These are phyloP conservation scores for Drosophila setifemur DNA, from an alignment of 1,140 invertebrate genomes.

Conservation along the genomic window DNA sequence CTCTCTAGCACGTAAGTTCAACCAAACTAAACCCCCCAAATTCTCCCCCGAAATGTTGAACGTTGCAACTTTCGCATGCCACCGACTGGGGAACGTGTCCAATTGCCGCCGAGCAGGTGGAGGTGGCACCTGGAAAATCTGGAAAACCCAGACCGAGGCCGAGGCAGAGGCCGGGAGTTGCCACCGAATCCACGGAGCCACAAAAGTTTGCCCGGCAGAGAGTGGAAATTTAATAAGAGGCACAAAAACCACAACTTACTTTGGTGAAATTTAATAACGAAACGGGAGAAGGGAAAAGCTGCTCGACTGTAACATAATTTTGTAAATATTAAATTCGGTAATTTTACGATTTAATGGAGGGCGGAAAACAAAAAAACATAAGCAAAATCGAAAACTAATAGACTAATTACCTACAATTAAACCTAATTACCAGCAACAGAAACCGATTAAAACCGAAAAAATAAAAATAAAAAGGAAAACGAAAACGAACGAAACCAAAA, in stretches of 20 bases:
- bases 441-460: too few relatives aligned
- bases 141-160: too few relatives aligned
- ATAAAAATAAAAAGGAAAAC: too few relatives aligned
- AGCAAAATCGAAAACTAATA: constrained; percentile 52
- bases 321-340: constrained; percentile 71
- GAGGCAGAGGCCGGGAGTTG: not conserved
- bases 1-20: constrained; percentile 67
- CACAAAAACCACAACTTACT: constrained; percentile 49
- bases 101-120: constrained; percentile 28
- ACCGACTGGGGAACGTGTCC: constrained; percentile 48
- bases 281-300: constrained; percentile 7
- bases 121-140: constrained; percentile 49
- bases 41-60: constrained; percentile 14
- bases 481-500: constrained; percentile 23
- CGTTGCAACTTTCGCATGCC: constrained; percentile 28
- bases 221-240: constrained; percentile 30
- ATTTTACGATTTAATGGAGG: constrained; percentile 54
- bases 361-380: constrained; percentile 8
- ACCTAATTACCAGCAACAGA: constrained; percentile 38
- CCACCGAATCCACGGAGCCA: constrained; percentile 11
- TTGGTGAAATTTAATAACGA: constrained; percentile 68
- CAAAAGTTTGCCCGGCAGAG: constrained; percentile 31
- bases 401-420: constrained; percentile 71
- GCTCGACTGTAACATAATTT: constrained; percentile 72
- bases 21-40: constrained; percentile 18